Conservation (phyloP, 2,113 vertebrate species). For the Pristiophorus japonicus region DNA sequence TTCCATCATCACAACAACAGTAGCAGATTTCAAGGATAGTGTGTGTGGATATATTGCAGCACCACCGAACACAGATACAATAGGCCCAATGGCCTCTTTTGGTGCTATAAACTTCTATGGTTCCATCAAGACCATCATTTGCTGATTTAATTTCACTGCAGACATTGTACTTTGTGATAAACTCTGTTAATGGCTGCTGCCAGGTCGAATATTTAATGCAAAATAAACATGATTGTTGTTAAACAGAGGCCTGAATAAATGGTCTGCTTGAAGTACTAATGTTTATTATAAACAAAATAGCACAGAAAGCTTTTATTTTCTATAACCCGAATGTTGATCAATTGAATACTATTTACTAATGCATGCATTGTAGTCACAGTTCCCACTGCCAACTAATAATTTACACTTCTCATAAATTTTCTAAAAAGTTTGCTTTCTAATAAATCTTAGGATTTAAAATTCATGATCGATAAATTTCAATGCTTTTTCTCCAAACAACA, state of each 20-base stretch:
- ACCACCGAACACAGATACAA: background rate
- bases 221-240: conserved; percentile 27
- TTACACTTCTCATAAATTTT: background rate
- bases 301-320: background rate
- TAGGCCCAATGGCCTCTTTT: background rate
- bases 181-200: background rate
- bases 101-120: too few relatives aligned
- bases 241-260: conserved; percentile 8
- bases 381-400: background rate
- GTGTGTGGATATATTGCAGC: too few relatives aligned
- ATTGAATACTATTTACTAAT: background rate
- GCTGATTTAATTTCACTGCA: background rate
- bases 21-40: background rate
- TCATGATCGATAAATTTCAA: background rate
- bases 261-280: background rate
- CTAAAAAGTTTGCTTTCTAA: background rate
- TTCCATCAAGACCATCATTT: too few relatives aligned
- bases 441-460: background rate
- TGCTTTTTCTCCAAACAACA: background rate
- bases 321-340: background rate
- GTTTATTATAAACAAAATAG: conserved; percentile 13
- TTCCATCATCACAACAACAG: background rate
- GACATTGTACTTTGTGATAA: background rate
- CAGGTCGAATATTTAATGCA: background rate
- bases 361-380: background rate